phyloP scores from a whole-genome alignment of 1,140 invertebrate species.

The Pararge aegeria region DNA sequence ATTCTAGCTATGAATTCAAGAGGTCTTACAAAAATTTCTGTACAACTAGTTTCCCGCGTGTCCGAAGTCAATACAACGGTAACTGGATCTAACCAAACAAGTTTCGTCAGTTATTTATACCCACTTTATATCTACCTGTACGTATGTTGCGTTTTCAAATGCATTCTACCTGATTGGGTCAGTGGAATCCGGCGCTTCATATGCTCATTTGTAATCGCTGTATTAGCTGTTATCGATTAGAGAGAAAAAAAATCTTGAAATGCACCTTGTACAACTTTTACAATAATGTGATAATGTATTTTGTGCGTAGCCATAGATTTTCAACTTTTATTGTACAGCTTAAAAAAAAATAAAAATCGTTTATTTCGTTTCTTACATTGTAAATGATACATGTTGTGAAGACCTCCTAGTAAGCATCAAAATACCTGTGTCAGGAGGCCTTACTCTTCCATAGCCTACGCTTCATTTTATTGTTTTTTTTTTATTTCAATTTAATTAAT shows the following conservation, averaged over 20 bases:
- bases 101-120: slow-evolving; percentile 32
- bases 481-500: no score
- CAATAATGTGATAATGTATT: no score
- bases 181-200: slow-evolving; percentile 40
- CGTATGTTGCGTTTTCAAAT: slow-evolving; percentile 43
- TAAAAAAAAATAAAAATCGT: no score
- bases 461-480: no score
- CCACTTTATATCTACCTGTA: slow-evolving; percentile 21
- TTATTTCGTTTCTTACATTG: no score
- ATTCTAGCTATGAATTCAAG: neutral
- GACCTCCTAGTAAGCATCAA: no score
- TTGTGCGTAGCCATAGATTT: no score
- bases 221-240: neutral
- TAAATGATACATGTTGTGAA: no score
- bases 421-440: no score
- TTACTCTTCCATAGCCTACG: no score
- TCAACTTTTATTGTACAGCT: no score
- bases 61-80: slow-evolving; percentile 47
- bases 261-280: no score
- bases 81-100: slow-evolving; percentile 45
- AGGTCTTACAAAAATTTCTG: neutral
- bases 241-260: neutral
- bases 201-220: slow-evolving; percentile 9
- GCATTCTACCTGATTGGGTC: slow-evolving; percentile 50
- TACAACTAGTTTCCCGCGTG: slow-evolving; percentile 20